Evolutionary conservation across 2,797 vertebrate species (phyloP), one percentile per base, ranked within the genome.

Genomic region (Tokudaia tokunoshimensis): DNA sequence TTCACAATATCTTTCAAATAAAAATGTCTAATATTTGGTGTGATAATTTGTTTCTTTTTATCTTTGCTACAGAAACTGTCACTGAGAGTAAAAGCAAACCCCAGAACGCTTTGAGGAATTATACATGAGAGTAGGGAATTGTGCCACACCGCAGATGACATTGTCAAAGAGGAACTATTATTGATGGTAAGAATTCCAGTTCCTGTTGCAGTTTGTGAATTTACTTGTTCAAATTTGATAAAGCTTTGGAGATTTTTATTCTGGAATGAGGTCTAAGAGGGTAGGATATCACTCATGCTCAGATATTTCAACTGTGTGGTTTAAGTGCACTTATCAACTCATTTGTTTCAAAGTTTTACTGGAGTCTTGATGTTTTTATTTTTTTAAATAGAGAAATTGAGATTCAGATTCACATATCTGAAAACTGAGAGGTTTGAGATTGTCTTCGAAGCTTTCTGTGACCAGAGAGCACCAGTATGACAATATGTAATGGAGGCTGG

Each of bases 181-280:
- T 81, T 89, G 72, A 67, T 34, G n/a, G 11, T 11, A 84, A 90
- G 70, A 87, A 84, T 52, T 89, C 76, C 14, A 91, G 26, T 87
- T 95, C 44, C 92, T 74, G 80, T 1, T 76, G 19, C 2, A 0
- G 3, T 47, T 85, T 84, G 41, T 50, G 0, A 0, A 88, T 91
- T 76, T 41, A 81, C 92, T 94, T 90, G 10, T 34, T 90, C 63
- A 94, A 55, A 81, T 41, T 85, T 95, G 37, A 2, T 52, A 91
- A 83, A 67, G 4, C 11, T 50, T 81, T 88, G 24, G 3, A 37
- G 3, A 57, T 78, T 85, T 92, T 78, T 90, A 85, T 91, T 92
- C 72, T 82, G 55, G 37, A 90, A 74, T 57, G 2, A 61, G 44
- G 91, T 89, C 5, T 20, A 94, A 92, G 61, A 91, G 7, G 5